phyloP scores from a whole-genome alignment of 1,140 invertebrate species.

The Leptopilina boulardi region DNA sequence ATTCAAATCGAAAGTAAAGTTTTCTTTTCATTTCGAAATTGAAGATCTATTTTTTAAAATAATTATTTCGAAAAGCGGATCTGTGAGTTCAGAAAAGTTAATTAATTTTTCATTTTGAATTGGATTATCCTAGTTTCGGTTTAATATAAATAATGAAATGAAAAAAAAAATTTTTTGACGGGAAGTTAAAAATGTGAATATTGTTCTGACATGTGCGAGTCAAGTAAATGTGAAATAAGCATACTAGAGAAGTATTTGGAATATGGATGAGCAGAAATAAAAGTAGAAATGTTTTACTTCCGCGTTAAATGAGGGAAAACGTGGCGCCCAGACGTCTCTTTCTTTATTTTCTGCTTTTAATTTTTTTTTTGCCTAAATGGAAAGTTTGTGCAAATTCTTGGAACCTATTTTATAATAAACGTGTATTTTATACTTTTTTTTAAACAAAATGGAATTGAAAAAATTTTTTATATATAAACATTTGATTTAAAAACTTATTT shows the following conservation, averaged over 20 bases:
- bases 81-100: not conserved
- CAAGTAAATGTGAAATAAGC: not conserved
- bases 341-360: not conserved
- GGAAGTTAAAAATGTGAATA: not conserved
- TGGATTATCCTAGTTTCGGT: not conserved
- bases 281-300: constrained; percentile 1
- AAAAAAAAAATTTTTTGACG: not conserved
- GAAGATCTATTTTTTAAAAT: too few relatives aligned
- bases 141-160: not conserved
- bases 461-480: too few relatives aligned
- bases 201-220: not conserved
- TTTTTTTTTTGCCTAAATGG: not conserved
- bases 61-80: too few relatives aligned
- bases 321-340: not conserved
- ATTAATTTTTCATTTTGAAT: not conserved
- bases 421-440: too few relatives aligned
- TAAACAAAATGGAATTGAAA: too few relatives aligned
- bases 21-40: too few relatives aligned
- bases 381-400: too few relatives aligned
- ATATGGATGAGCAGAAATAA: not conserved
- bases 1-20: too few relatives aligned
- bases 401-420: too few relatives aligned
- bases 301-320: not conserved
- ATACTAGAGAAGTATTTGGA: not conserved
- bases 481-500: too few relatives aligned